Evolutionary conservation across 2,797 vertebrate species (phyloP).

Genomic region (Microhierax caerulescens): DNA sequence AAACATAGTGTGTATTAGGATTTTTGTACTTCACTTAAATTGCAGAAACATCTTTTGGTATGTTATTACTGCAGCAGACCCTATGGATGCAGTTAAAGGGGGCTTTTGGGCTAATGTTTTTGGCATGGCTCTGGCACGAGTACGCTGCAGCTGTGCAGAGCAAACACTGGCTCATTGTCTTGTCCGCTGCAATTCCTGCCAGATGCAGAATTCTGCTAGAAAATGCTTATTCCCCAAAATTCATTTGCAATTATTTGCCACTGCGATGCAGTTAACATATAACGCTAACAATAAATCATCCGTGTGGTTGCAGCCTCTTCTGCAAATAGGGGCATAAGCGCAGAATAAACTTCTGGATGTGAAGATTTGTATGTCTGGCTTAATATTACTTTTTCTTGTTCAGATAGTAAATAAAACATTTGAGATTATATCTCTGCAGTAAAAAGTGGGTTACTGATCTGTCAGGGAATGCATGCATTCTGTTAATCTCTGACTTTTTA

Average conservation of each 20-base stretch:
- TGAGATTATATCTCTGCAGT: neutral
- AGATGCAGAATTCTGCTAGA: neutral
- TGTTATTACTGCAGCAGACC: neutral
- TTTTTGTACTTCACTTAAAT: neutral
- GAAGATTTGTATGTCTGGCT: neutral
- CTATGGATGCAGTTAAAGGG: neutral
- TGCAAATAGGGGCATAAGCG: neutral
- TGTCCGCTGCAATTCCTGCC: neutral
- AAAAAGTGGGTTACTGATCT: neutral
- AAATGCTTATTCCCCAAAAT: neutral
- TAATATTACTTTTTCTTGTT: neutral
- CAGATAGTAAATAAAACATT: neutral
- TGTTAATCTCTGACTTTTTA: neutral
- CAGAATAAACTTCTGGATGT: neutral
- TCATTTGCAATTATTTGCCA: neutral
- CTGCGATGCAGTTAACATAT: neutral
- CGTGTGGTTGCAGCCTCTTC: neutral
- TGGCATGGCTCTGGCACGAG: neutral
- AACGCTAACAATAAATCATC: neutral
- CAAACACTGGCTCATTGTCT: neutral
- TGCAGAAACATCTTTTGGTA: neutral
- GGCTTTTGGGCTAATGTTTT: neutral
- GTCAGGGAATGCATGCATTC: neutral
- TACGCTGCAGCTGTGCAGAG: neutral
- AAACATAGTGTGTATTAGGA: neutral